Percentiles rank a stretch among this genome's conserved stretches.
phyloP scores from a whole-genome alignment of 2,113 vertebrate species.

The Antechinus stuartii region DNA sequence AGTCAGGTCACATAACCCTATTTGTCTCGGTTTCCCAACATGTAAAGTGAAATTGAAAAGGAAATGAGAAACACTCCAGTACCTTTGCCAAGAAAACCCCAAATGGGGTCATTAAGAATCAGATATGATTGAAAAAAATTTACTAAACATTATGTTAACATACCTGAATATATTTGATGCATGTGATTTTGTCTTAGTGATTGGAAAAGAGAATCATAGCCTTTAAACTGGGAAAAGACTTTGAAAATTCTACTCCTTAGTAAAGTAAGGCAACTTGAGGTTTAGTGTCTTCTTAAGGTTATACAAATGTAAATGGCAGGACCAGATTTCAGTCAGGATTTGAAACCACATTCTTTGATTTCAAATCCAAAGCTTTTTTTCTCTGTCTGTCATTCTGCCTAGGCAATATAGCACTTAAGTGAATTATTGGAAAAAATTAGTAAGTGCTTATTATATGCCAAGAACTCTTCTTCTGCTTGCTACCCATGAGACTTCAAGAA shows the following conservation, averaged over 20 bases:
- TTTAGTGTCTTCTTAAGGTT: slow-evolving; percentile 31
- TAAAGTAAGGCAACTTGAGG: neutral
- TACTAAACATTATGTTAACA: neutral
- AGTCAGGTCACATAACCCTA: too few relatives aligned
- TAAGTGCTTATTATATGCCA: neutral
- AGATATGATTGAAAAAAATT: too few relatives aligned
- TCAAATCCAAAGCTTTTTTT: neutral
- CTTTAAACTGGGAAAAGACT: neutral
- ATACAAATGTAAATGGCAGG: slow-evolving; percentile 21
- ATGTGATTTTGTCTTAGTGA: neutral
- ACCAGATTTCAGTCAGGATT: neutral
- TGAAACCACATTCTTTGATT: neutral
- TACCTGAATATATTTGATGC: neutral
- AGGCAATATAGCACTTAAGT: neutral
- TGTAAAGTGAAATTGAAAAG: too few relatives aligned
- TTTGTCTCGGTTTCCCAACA: too few relatives aligned
- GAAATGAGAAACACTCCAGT: too few relatives aligned
- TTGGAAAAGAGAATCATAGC: neutral
- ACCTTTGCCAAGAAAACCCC: too few relatives aligned
- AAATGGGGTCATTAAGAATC: too few relatives aligned
- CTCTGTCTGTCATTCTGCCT: neutral
- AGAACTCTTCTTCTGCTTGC: neutral
- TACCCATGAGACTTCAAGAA: neutral
- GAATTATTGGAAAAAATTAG: neutral
- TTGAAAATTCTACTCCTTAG: neutral